Conservation (phyloP, 2,888 invertebrate species). For the Chrysodeixis includens region DNA sequence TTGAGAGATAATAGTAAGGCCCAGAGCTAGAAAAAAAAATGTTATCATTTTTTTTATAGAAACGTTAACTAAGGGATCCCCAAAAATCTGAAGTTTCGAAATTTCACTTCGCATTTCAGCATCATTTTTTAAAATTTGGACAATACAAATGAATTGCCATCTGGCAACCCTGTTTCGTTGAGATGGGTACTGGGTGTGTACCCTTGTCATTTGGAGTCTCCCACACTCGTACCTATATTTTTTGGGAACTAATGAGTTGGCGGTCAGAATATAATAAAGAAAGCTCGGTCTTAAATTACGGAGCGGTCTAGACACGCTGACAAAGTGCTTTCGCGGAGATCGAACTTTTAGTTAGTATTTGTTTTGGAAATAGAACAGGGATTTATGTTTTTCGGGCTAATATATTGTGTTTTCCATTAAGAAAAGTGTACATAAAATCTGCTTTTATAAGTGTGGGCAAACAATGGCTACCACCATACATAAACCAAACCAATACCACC, state of each 20-base stretch:
- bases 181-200: slow-evolving; percentile 52
- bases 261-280: slow-evolving; percentile 49
- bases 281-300: slow-evolving; percentile 45
- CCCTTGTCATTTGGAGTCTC: slow-evolving; percentile 57
- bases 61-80: slow-evolving; percentile 7
- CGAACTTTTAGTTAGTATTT: slow-evolving; percentile 37
- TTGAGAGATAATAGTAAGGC: too few relatives aligned
- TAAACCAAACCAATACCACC: too few relatives aligned
- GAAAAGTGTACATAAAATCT: neutral
- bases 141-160: slow-evolving; percentile 38
- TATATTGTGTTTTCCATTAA: neutral
- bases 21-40: neutral
- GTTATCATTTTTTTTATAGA: slow-evolving; percentile 13
- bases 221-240: slow-evolving; percentile 47
- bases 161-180: slow-evolving; percentile 49
- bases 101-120: slow-evolving; percentile 12
- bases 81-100: slow-evolving; percentile 8
- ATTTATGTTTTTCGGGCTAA: slow-evolving; percentile 36
- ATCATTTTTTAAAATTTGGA: slow-evolving; percentile 42
- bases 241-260: slow-evolving; percentile 54
- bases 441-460: neutral
- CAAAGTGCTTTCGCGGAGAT: slow-evolving; percentile 43
- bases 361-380: slow-evolving; percentile 16
- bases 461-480: neutral
- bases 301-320: slow-evolving; percentile 47